Conservation (phyloP, 2,888 invertebrate species). For the Melinaea menophilus region DNA sequence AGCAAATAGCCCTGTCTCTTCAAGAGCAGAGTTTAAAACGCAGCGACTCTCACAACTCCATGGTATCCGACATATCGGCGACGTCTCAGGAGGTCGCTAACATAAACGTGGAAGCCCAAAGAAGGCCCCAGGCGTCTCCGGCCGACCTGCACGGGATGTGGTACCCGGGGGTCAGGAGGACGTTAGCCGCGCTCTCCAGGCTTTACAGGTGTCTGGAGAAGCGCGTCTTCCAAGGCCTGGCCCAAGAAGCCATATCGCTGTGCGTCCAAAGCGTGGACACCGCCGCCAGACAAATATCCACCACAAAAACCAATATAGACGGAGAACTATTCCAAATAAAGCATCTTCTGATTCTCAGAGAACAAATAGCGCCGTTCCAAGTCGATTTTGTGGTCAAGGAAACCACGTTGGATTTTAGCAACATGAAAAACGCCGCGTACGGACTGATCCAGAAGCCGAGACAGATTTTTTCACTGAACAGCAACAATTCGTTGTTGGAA, state of each 20-base stretch:
- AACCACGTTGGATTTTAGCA: constrained; percentile 94
- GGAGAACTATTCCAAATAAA: constrained; percentile 98
- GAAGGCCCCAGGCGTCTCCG: constrained; percentile 81
- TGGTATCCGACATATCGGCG: constrained; percentile 81
- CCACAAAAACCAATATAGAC: constrained; percentile 89
- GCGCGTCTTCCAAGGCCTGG: constrained; percentile 96
- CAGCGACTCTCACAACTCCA: constrained; percentile 83
- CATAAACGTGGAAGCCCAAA: constrained; percentile 70
- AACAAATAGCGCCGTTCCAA: constrained; percentile 99
- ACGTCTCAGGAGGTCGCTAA: constrained; percentile 85
- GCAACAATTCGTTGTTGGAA: constrained; percentile 94
- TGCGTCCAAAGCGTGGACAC: constrained; percentile 93
- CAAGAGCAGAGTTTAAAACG: constrained; percentile 78
- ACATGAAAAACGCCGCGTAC: constrained; percentile 91
- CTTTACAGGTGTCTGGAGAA: constrained; percentile 91
- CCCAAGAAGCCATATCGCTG: constrained; percentile 95
- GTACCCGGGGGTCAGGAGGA: constrained; percentile 98
- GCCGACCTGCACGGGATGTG: constrained; percentile 99
- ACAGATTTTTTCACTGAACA: constrained; percentile 90
- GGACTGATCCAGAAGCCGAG: constrained; percentile 86
- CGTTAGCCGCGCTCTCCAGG: constrained; percentile 95
- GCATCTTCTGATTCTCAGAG: constrained; percentile 95
- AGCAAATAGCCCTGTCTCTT: constrained; percentile 82
- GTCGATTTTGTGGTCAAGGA: constrained; percentile 96
- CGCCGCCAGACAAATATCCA: constrained; percentile 88